Base-by-base conservation (phyloP, 2,797 vertebrate species). In the Chrosomus eos region DNA sequence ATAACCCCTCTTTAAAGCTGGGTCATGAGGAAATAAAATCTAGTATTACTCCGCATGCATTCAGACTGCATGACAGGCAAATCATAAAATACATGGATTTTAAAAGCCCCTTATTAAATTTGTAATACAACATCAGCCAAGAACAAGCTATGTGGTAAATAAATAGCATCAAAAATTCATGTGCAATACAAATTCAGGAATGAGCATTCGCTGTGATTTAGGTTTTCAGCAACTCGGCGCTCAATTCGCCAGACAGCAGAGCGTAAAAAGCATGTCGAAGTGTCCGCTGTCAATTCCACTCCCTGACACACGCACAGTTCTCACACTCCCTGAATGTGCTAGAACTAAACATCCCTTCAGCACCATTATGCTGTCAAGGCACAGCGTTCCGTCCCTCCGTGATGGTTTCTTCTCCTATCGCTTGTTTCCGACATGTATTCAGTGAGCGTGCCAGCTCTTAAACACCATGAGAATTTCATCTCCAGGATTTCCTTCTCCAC, bases 121-220 rank as follows among this genome's bases (percentile, higher is more conserved):
- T 86, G 82, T 82, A 82, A 84, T 51, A 68, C 66, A 85, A 76
- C 82, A 85, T 82, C 68, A 71, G 62, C 79, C 51, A 51, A 64
- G 53, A 75, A 76, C 81, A 68, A 79, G 82, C 85, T 53, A 72
- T 36, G 45, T 7, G n/a, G 73, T 82, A 76, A 73, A 80, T 74
- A 88, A 82, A 88, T 75, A 64, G 38, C 73, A 87, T 88, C 51
- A 75, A 84, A 80, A 51, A 75, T 86, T 79, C 7, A 80, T 74
- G 53, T 13, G 11, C 28, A 64, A 45, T 2, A 64, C 66, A 78
- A 79, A 79, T 51, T 77, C 78, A 55, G 40, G 72, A 60, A 77
- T 62, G 40, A 58, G 79, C 33, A 48, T 78, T 70, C 16, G 13
- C 64, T 16, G 23, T 81, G 72, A 84, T 71, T 71, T 62, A 70